Evolutionary conservation across 2,888 invertebrate genomes (phyloP).

Genomic region (Eupithecia pulchellata): DNA sequence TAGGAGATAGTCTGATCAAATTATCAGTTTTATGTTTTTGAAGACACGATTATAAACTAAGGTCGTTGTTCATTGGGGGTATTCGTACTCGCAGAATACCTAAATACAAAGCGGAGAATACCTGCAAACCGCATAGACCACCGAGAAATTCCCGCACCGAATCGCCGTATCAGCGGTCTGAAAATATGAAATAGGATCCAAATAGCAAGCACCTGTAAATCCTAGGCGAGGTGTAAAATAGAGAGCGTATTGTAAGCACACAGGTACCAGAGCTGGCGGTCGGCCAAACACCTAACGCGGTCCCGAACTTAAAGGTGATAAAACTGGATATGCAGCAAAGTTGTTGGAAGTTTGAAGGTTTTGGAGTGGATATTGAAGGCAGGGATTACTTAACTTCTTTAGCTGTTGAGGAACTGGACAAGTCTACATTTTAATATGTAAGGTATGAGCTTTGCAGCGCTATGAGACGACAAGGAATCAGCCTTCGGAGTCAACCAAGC

Average conservation of each 20-base stretch:
- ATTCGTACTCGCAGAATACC: neutral
- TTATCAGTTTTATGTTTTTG: too few relatives aligned
- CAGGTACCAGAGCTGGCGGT: constrained; percentile 45
- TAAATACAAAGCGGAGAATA: neutral
- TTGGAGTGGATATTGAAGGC: neutral
- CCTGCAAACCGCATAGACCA: neutral
- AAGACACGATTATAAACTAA: neutral
- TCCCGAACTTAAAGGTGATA: constrained; percentile 21
- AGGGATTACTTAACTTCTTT: constrained; percentile 3
- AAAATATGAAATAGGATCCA: constrained; percentile 38
- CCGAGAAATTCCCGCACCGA: neutral
- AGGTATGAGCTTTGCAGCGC: too few relatives aligned
- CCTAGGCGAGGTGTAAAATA: constrained; percentile 46
- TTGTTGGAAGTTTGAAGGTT: constrained; percentile 10
- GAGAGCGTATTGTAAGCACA: constrained; percentile 39
- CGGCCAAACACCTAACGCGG: constrained; percentile 47
- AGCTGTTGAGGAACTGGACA: neutral
- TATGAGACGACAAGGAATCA: too few relatives aligned
- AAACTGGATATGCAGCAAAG: constrained; percentile 17
- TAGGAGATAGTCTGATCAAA: too few relatives aligned
- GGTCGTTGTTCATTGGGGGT: neutral
- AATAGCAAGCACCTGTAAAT: constrained; percentile 49
- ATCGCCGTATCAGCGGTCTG: constrained; percentile 20
- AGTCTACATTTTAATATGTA: neutral
- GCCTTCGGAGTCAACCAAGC: too few relatives aligned